Base-by-base conservation (phyloP, 2,888 invertebrate species). In the Lochmaea crataegi region DNA sequence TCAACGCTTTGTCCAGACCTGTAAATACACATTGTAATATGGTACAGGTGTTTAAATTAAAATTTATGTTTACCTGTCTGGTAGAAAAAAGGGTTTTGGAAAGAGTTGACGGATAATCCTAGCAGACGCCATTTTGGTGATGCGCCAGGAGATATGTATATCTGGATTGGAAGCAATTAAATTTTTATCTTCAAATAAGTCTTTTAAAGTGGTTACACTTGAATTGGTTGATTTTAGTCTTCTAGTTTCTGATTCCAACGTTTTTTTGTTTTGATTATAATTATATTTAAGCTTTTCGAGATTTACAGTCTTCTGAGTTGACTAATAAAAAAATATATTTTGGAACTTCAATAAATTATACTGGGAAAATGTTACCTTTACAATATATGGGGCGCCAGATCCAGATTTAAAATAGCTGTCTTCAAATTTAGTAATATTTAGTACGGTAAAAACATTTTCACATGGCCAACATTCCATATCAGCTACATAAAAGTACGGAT, bases 381-480 rank as follows among this genome's bases (percentile, higher is more conserved):
- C 87, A 68, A 89, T 87, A 80, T 90, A 91, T 3, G 91, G 91
- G 77, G 89, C 88, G 56, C 90, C 91, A 76, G 88, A 87, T 77
- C 90, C 89, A 78, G 88, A 88, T 70, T 76, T 78, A 65, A 79
- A 75, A 56, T 74, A 65, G 75, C 86, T 86, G 67, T 88, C 87
- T 75, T 89, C 88, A 72, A 90, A 89, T 65, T 90, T 89, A 71
- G 90, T 89, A 66, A 94, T 86, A 85, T 94, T 91, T 70, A 92
- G 87, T 53, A 96, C 89, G 81, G 91, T 91, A 78, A 89, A 90
- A 0, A 94, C 90, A 80, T 90, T 88, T 82, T 92, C 92, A 82
- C 96, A 96, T 0, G 95, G 94, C 90, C 93, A 94, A 83, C 96
- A 96, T 83, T 94, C 94, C 89, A 95, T 92, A 81, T 94, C 93